Evolutionary conservation across 1,140 invertebrate genomes (phyloP), one percentile per base, ranked within the genome.

Genomic region (Drosophila aff.): DNA sequence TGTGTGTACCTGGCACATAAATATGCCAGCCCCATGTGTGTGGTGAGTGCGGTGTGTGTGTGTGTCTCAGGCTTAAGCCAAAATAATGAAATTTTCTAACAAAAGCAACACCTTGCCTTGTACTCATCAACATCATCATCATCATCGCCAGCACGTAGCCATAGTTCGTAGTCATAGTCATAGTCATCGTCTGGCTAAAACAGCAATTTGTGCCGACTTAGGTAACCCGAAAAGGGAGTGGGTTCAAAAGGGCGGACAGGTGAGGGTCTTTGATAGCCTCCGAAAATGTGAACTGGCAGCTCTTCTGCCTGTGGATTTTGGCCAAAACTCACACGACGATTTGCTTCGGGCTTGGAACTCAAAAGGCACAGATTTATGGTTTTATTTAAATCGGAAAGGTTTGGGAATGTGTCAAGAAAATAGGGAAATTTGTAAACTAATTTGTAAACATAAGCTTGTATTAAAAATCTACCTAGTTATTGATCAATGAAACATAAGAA

Each of bases 21-120:
- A 82, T 81, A 81, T 76, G 44, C 49, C 55, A 36, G 8, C 15
- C 53, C 18, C 21, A 23, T 28, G 53, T 47, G 10, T 44, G 21
- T 38, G 21, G n/a, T 36, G 26, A 43, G 10, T 46, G n/a, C 44
- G 26, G 21, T 41, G 26, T 71, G 59, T 72, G 59, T 72, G 59
- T 82, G 57, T 55, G 23, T 28, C 58, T 26, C 62, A 1, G 63
- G 75, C 78, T 89, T 89, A 89, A 90, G 85, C 85, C 79, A 85
- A 89, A 89, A 89, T 90, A 89, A 89, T 90, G 85, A 89, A 89
- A 89, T 89, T 89, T 84, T 82, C 85, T 72, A 81, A 89, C 85
- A 89, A 85, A 74, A 89, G 85, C 85, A 89, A 89, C 85, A 89
- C 85, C 85, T 89, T 90, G 60, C 43, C 74, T 71, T 52, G 53